A percentile compares a stretch with the other conserved stretches of the same genome.
Conservation (phyloP, 2,113 vertebrate genomes). For the Cnemophilus loriae region DNA sequence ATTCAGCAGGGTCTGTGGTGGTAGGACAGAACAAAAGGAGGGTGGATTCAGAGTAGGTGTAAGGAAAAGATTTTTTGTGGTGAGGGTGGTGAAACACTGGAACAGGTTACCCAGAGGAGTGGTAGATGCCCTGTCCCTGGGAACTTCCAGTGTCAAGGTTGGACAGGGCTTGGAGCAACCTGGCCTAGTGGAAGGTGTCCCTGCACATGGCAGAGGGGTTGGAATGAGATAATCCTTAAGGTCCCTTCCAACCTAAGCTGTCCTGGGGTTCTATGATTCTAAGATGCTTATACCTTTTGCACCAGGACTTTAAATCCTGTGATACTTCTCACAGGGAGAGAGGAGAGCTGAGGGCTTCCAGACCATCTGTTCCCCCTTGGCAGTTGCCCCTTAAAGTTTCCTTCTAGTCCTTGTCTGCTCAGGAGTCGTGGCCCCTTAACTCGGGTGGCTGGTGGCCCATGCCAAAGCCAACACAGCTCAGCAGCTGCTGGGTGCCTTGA, state of each 20-base stretch:
- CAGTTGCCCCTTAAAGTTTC: neutral
- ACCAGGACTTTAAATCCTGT: neutral
- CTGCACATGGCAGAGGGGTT: accelerated
- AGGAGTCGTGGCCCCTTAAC: neutral
- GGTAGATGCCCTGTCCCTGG: neutral
- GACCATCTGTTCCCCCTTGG: neutral
- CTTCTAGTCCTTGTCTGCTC: neutral
- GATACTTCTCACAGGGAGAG: neutral
- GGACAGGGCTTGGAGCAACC: neutral
- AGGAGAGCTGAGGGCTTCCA: neutral
- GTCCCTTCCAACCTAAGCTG: neutral
- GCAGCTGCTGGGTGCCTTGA: neutral
- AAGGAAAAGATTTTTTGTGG: accelerated
- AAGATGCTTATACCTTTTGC: neutral
- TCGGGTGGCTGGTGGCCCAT: neutral
- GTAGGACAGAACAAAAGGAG: neutral
- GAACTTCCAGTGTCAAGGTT: neutral
- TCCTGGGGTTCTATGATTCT: neutral
- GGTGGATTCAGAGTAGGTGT: neutral
- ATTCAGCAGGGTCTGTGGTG: neutral
- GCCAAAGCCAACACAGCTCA: neutral
- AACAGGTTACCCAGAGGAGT: neutral
- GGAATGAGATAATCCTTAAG: neutral
- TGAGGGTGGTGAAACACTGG: accelerated
- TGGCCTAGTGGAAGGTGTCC: neutral